Conservation (phyloP, 1,140 invertebrate genomes). For the Achroia grisella region DNA sequence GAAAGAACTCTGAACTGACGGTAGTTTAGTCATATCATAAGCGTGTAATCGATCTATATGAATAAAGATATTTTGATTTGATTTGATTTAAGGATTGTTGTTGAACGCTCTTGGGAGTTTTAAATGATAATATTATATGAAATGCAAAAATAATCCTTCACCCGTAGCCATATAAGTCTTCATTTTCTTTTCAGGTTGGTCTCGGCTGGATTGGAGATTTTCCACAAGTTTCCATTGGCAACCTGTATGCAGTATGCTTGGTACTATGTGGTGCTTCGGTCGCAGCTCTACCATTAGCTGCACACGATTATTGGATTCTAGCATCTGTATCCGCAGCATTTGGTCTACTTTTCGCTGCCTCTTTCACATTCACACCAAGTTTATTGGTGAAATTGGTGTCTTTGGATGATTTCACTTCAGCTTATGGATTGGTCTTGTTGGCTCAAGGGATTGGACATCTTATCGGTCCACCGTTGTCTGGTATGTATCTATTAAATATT, state of each 20-base stretch:
- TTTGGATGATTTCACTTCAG: constrained; percentile 85
- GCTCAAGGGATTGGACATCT: constrained; percentile 86
- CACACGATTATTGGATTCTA: constrained; percentile 76
- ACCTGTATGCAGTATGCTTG: constrained; percentile 86
- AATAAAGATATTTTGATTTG: too few species aligned
- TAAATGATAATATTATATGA: too few species aligned
- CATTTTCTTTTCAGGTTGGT: constrained; percentile 77
- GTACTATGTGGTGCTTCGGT: constrained; percentile 83
- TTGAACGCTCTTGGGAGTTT: too few species aligned
- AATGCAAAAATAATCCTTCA: too few species aligned
- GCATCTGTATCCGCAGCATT: constrained; percentile 78
- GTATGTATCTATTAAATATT: constrained; percentile 38
- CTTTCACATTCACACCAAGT: constrained; percentile 89
- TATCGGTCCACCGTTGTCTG: constrained; percentile 77
- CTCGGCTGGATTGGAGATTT: constrained; percentile 93
- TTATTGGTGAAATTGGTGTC: constrained; percentile 87
- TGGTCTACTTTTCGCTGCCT: constrained; percentile 89
- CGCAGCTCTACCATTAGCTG: constrained; percentile 78
- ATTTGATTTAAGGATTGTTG: too few species aligned
- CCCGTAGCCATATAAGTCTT: background rate
- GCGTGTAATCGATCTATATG: too few species aligned
- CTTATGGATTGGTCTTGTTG: constrained; percentile 90
- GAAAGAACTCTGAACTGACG: too few species aligned
- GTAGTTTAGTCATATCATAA: too few species aligned
- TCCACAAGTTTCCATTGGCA: constrained; percentile 85